phyloP scores from a whole-genome alignment of 2,888 invertebrate species.

The Zygothrica quintamaculata region DNA sequence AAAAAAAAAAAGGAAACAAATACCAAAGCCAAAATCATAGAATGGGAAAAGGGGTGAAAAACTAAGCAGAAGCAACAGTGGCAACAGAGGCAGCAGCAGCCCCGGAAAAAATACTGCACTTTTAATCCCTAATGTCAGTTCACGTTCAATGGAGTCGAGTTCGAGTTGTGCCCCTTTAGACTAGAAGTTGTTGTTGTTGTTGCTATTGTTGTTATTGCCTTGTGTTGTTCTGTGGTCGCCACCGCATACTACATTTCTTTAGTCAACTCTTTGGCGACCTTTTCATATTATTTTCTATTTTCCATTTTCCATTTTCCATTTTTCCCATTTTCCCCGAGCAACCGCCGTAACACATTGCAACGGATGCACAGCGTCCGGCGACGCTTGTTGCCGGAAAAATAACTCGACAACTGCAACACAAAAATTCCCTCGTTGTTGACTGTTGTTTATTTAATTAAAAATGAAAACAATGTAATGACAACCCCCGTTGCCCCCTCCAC shows the following conservation, averaged over 20 bases:
- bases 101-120: constrained; percentile 59
- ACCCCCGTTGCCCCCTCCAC: not conserved
- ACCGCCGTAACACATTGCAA: constrained; percentile 43
- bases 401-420: constrained; percentile 54
- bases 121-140: constrained; percentile 78
- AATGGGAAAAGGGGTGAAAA: not conserved
- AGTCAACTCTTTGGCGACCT: constrained; percentile 59
- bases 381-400: constrained; percentile 66
- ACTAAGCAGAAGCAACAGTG: not conserved
- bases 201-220: constrained; percentile 1
- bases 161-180: constrained; percentile 17
- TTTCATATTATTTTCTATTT: constrained; percentile 51
- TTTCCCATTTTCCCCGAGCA: constrained; percentile 9
- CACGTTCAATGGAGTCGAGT: constrained; percentile 73
- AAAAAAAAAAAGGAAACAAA: not conserved
- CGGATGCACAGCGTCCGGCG: constrained; percentile 62
- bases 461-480: constrained; percentile 53
- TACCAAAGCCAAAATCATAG: not conserved
- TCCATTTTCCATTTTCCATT: constrained; percentile 42
- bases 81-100: constrained; percentile 25
- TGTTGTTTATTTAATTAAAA: constrained; percentile 74
- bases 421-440: constrained; percentile 48
- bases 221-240: constrained; percentile 44
- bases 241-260: constrained; percentile 44
- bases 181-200: constrained; percentile 9